phyloP scores from a whole-genome alignment of 2,888 invertebrate species.

The Strigamia crassipes region DNA sequence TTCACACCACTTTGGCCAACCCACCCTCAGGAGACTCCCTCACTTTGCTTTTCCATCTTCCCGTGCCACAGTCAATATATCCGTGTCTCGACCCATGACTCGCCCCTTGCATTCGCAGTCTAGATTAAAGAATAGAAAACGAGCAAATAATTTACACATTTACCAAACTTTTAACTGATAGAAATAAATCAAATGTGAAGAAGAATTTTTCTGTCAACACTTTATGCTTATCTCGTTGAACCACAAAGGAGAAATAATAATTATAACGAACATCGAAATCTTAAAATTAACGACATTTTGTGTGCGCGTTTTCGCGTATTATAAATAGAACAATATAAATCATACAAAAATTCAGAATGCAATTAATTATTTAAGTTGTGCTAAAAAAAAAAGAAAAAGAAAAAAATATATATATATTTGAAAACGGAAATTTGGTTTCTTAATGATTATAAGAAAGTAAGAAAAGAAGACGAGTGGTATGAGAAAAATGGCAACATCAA shows the following conservation, averaged over 20 bases:
- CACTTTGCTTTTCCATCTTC: not conserved
- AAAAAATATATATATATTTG: not conserved
- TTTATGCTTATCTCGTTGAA: slow-evolving; percentile 15
- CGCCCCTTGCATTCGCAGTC: slow-evolving; percentile 11
- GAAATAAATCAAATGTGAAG: slow-evolving; percentile 5
- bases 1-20: slow-evolving; percentile 16
- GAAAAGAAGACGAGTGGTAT: not conserved
- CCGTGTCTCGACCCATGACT: slow-evolving; percentile 21
- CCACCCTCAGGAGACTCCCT: slow-evolving; percentile 6
- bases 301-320: not conserved
- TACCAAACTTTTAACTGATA: slow-evolving; percentile 15
- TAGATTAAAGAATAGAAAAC: slow-evolving; percentile 16
- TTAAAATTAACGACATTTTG: slow-evolving; percentile 8
- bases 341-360: not conserved
- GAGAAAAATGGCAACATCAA: slow-evolving; percentile 2
- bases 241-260: slow-evolving; percentile 16
- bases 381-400: not conserved
- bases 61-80: not conserved
- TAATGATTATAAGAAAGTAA: not conserved
- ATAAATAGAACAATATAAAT: not conserved
- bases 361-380: not conserved
- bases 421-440: slow-evolving; percentile 1
- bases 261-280: slow-evolving; percentile 5
- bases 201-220: slow-evolving; percentile 21
- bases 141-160: slow-evolving; percentile 21